Conservation (phyloP, 2,888 invertebrate genomes). For the Melieria picta region DNA sequence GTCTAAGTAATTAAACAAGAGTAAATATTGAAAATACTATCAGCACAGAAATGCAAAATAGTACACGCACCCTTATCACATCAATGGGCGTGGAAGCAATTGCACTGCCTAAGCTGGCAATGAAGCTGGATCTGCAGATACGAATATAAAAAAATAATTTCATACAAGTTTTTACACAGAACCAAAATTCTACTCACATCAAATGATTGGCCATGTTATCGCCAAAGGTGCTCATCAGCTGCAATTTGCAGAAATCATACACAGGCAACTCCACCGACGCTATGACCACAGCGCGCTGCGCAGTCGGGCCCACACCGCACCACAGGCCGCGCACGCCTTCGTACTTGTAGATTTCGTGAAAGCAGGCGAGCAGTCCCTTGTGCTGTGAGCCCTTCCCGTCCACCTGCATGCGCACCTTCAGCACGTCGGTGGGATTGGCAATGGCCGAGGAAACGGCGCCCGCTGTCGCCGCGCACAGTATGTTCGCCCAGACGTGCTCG, state of each 20-base stretch:
- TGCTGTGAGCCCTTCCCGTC: constrained; percentile 70
- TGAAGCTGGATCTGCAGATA: constrained; percentile 80
- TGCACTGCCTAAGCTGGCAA: constrained; percentile 92
- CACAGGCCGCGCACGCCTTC: constrained; percentile 90
- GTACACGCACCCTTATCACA: constrained; percentile 81
- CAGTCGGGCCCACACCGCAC: constrained; percentile 92
- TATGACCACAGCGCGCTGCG: constrained; percentile 92
- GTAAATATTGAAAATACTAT: background rate
- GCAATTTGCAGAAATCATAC: constrained; percentile 89
- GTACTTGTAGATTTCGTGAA: constrained; percentile 81
- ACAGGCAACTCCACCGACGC: constrained; percentile 94
- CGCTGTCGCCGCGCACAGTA: constrained; percentile 77
- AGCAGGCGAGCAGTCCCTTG: constrained; percentile 77
- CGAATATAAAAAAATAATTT: background rate
- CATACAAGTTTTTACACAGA: too few species aligned
- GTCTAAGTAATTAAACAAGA: constrained; percentile 73
- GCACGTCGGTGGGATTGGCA: constrained; percentile 95
- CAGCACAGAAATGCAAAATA: background rate
- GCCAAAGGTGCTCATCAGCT: constrained; percentile 75
- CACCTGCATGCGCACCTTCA: constrained; percentile 94
- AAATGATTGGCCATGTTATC: constrained; percentile 89
- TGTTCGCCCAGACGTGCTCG: constrained; percentile 74
- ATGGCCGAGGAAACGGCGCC: constrained; percentile 92
- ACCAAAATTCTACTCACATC: constrained; percentile 69
- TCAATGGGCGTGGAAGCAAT: constrained; percentile 94